Percentiles rank a stretch among this genome's conserved stretches.
phyloP scores from a whole-genome alignment of 2,797 vertebrate genomes.

The Petrocephalus sullivani region DNA sequence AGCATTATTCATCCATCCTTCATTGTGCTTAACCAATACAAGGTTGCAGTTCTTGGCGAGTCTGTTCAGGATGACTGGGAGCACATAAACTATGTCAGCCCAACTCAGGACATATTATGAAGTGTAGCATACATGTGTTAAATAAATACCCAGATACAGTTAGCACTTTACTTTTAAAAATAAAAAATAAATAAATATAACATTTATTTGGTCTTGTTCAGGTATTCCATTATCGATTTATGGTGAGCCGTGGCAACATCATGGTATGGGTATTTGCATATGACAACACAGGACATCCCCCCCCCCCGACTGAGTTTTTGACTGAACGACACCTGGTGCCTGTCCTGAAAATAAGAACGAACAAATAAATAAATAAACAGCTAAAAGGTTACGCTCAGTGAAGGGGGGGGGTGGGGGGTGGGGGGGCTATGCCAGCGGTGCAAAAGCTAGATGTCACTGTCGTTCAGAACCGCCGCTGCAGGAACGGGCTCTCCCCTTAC shows the following conservation, averaged over 20 bases:
- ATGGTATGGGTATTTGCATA: not conserved
- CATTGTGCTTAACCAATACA: not conserved
- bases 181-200: not conserved
- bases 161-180: not conserved
- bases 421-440: not conserved
- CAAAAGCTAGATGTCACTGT: slow-evolving; percentile 6
- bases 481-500: not conserved
- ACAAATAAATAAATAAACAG: not conserved
- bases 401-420: too few species aligned
- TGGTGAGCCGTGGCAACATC: not conserved
- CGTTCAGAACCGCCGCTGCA: not conserved
- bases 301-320: not conserved
- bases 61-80: not conserved
- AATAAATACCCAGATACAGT: not conserved
- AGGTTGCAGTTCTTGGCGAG: not conserved
- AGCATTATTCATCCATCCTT: not conserved
- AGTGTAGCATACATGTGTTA: not conserved
- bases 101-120: not conserved
- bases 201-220: not conserved
- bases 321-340: not conserved
- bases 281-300: not conserved
- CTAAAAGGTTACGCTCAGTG: slow-evolving; percentile 1
- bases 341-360: not conserved
- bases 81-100: not conserved
- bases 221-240: not conserved